Evolutionary conservation across 2,797 vertebrate species (phyloP), one percentile per base, ranked within the genome.

Genomic region (Periparus ater): DNA sequence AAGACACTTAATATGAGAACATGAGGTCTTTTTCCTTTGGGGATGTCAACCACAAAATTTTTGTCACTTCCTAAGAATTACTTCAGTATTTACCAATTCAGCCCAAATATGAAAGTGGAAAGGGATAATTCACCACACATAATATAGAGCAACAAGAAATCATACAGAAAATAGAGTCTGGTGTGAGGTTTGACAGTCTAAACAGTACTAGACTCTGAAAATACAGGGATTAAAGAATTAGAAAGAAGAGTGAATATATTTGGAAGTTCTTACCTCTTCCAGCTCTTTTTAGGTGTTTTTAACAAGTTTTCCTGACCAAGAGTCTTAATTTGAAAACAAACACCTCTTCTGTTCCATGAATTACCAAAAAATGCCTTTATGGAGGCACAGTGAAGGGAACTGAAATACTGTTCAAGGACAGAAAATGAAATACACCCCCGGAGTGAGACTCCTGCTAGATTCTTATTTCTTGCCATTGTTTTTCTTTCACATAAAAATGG

Each of bases 401-500:
- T 26, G 61, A 94, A 94, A 75, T 91, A 94, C 4, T 34, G 62
- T 29, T 62, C 44, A 76, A 71, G 11, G 29, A 47, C 4, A 75
- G 25, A n/a, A 60, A 94, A 86, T 80, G 83, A 94, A 95, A 71
- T 34, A 63, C 17, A 84, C 5, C 27, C 45, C 63, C 47, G 38
- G 0, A 77, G 57, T 9, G 55, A 90, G 61, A 87, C 17, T 87
- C 60, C 25, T 40, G 34, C 40, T 73, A 73, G 66, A 34, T 48
- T 91, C 77, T 90, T 90, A 70, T 72, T 92, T 89, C 66, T 66
- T 80, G 42, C 18, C 40, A 68, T 81, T 96, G 87, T 63, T 93
- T 89, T 96, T 74, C 73, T 90, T 91, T 74, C 86, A 57, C 88
- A 58, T 77, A 88, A 86, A 96, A 89, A 78, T 58, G 73, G 67